Conservation (phyloP, 2,888 invertebrate species). For the Eucriotettix oculatus region DNA sequence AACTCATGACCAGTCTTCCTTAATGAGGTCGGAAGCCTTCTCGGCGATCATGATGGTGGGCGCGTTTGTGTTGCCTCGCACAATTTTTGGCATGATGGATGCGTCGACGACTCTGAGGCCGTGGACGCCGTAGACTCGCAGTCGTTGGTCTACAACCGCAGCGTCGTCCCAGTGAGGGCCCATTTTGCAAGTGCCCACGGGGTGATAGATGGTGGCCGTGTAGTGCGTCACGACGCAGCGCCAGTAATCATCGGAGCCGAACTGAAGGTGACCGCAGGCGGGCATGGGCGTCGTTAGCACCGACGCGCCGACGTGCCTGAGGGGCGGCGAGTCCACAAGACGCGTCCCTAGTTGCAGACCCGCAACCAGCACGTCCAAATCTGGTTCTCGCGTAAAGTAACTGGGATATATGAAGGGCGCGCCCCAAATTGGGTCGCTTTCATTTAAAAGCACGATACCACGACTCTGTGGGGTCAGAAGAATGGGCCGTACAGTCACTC, state of each 20-base stretch:
- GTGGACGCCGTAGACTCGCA: constrained; percentile 18
- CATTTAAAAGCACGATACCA: constrained; percentile 19
- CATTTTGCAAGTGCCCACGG: constrained; percentile 54
- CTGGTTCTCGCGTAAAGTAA: constrained; percentile 18
- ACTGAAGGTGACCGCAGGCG: constrained; percentile 35
- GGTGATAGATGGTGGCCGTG: constrained; percentile 53
- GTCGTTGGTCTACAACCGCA: constrained; percentile 44
- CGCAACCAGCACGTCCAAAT: constrained; percentile 32
- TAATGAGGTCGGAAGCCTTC: constrained; percentile 22
- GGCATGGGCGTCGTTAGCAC: constrained; percentile 39
- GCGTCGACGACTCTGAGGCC: constrained; percentile 23
- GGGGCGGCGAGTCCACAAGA: constrained; percentile 40
- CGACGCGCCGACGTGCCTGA: constrained; percentile 36
- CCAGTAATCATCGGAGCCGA: constrained; percentile 49
- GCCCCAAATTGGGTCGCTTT: constrained; percentile 26
- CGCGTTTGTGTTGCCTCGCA: constrained; percentile 23
- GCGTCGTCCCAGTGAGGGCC: constrained; percentile 40
- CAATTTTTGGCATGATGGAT: constrained; percentile 23
- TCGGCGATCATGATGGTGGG: constrained; percentile 24
- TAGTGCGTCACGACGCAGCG: constrained; percentile 44
- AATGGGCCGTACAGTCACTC: constrained; percentile 25
- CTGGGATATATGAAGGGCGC: constrained; percentile 31
- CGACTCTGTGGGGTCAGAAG: constrained; percentile 16
- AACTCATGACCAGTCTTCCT: constrained; percentile 11
- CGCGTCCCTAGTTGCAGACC: constrained; percentile 29